Evolutionary conservation across 2,113 vertebrate genomes (phyloP), one percentile per base, ranked within the genome.

Genomic region (Morphnarchus princeps): DNA sequence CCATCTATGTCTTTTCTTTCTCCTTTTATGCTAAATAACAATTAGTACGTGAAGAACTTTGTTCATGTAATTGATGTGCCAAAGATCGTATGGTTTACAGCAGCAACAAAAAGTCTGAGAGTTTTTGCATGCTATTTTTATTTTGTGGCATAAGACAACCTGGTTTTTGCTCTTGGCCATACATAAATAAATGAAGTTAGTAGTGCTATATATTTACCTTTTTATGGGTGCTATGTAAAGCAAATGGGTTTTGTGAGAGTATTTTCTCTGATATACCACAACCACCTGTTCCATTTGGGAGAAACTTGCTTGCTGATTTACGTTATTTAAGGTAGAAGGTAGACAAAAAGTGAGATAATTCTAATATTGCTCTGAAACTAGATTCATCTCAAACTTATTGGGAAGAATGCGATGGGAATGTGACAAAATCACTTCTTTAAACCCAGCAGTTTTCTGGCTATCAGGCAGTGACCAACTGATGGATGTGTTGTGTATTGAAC

Each of bases 401-500:
- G 26, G 58, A 70, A 77, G 54, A 63, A 69, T 59, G 26, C 29
- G 50, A 6, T 65, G 38, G 11, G 43, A 54, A 55, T 12, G 5
- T 32, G 50, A 38, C 34, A 61, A 38, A 78, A 65, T 70, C 29
- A 16, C 10, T 74, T 61, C 16, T 73, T 26, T 86, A 80, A 91
- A 76, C 6, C 4, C 21, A 63, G 26, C 36, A 73, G 25, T 87
- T 78, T 25, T 76, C 28, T 67, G 43, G 38, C 15, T 82, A 9
- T 61, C 32, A 43, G 50, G 10, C 61, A 69, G 13, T 28, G 49
- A 74, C 38, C 24, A 62, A 16, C 36, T 83, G 29, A 52, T 61
- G 40, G 34, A 21, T 0, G 0, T 25, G 22, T 15, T 20, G 7
- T 59, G 10, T 65, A 9, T 2, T 84, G 31, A n/a, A 17, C 11